Evolutionary conservation across 35 echinoderm and acorn worm genomes (phyloP).

Genomic region (Patiria miniata): DNA sequence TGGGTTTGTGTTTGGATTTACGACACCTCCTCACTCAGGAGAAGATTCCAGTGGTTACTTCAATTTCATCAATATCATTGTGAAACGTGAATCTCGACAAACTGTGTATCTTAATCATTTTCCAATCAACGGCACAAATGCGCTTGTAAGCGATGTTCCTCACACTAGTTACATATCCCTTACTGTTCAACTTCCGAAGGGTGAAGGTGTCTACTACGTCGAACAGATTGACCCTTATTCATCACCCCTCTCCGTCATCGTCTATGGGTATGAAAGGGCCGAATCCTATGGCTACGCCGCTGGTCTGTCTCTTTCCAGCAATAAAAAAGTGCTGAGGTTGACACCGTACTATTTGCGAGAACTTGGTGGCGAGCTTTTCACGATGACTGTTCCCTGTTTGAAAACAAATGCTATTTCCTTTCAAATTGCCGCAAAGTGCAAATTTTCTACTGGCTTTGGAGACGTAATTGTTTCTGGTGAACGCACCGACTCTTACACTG

Average conservation of each 20-base stretch:
- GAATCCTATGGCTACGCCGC: conserved; percentile 69
- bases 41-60: conserved; percentile 49
- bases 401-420: not conserved
- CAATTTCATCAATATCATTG: conserved; percentile 60
- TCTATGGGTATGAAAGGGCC: conserved; percentile 55
- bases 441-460: conserved; percentile 27
- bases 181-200: conserved; percentile 55
- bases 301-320: conserved; percentile 65
- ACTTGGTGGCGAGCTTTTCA: conserved; percentile 51
- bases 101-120: conserved; percentile 33
- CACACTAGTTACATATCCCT: conserved; percentile 45
- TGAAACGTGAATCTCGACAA: conserved; percentile 21
- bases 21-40: conserved; percentile 54
- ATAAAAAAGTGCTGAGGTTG: conserved; percentile 39
- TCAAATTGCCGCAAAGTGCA: conserved; percentile 23
- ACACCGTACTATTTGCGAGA: conserved; percentile 61
- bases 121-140: not conserved
- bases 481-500: conserved; percentile 17
- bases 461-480: not conserved
- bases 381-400: conserved; percentile 58
- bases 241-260: conserved; percentile 61
- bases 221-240: conserved; percentile 38
- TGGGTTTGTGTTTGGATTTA: conserved; percentile 60
- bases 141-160: conserved; percentile 20
- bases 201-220: conserved; percentile 70